A percentile compares a stretch with the other conserved stretches of the same genome.
These are phyloP conservation scores for Temnothorax nylanderi DNA, from an alignment of 1,140 invertebrate species.

Conservation along the genomic window DNA sequence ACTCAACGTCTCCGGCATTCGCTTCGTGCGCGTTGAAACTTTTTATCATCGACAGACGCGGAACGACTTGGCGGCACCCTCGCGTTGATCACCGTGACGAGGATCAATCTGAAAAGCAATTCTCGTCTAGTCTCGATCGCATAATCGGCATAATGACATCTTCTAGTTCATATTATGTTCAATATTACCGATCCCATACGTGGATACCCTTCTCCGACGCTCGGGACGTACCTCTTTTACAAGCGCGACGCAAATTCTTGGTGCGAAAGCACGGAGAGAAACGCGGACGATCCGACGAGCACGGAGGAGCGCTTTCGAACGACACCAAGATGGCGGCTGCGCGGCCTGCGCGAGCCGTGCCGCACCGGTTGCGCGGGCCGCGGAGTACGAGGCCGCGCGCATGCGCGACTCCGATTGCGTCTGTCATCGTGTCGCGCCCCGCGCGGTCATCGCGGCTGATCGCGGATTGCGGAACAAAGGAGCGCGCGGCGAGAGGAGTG, in stretches of 20 bases:
- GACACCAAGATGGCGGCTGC: background rate
- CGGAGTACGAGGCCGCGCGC: background rate
- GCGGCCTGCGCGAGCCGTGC: background rate
- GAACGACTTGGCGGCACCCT: background rate
- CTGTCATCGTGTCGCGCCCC: slow-evolving; percentile 3
- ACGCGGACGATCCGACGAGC: no score
- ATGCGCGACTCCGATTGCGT: slow-evolving; percentile 8
- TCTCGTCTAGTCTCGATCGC: background rate
- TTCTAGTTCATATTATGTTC: background rate
- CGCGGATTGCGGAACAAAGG: background rate
- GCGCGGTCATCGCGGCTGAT: background rate
- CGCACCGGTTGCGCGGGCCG: background rate
- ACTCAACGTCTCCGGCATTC: background rate
- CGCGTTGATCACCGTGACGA: no score
- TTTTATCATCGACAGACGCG: background rate
- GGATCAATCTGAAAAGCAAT: no score
- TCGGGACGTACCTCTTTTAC: background rate
- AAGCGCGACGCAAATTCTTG: background rate
- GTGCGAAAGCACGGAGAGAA: background rate
- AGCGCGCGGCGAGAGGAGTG: background rate
- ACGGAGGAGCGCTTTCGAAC: background rate
- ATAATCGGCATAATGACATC: background rate
- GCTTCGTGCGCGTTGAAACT: background rate
- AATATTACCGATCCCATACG: no score
- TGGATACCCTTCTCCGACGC: background rate